phyloP scores from a whole-genome alignment of 2,797 vertebrate genomes.

The Graptemys geographica region DNA sequence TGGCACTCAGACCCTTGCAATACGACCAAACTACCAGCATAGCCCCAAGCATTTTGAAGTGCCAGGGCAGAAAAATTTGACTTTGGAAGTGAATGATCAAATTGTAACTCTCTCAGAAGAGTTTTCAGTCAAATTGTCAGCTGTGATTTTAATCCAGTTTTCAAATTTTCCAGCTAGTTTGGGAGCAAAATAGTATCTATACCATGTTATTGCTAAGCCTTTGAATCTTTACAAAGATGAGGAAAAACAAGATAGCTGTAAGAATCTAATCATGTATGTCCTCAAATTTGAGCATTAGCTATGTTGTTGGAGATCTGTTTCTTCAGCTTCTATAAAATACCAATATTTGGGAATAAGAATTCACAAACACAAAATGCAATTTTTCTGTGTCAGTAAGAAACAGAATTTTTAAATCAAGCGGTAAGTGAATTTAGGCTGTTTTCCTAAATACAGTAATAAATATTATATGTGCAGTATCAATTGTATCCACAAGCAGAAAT shows the following conservation, averaged over 20 bases:
- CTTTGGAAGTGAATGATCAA: not conserved
- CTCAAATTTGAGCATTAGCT: not conserved
- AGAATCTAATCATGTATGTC: not conserved
- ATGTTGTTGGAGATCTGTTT: not conserved
- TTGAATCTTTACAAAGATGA: not conserved
- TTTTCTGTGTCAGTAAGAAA: not conserved
- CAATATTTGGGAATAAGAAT: not conserved
- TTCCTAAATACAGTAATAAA: not conserved
- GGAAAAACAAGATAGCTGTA: not conserved
- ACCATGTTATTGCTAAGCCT: not conserved
- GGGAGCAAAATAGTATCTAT: not conserved
- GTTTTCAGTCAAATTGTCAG: not conserved
- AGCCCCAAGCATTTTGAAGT: slow-evolving; percentile 24
- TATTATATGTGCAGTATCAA: not conserved
- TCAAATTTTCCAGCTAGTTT: not conserved
- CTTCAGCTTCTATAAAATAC: not conserved
- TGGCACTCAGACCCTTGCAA: not conserved
- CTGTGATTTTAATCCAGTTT: not conserved
- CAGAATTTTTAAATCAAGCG: not conserved
- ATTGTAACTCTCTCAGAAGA: not conserved
- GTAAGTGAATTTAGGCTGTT: not conserved
- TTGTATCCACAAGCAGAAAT: not conserved
- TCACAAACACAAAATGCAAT: not conserved
- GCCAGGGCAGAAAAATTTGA: not conserved
- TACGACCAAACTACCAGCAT: slow-evolving; percentile 20